Evolutionary conservation across 1,140 invertebrate species (phyloP).

Genomic region (Drosophila tropicalis): DNA sequence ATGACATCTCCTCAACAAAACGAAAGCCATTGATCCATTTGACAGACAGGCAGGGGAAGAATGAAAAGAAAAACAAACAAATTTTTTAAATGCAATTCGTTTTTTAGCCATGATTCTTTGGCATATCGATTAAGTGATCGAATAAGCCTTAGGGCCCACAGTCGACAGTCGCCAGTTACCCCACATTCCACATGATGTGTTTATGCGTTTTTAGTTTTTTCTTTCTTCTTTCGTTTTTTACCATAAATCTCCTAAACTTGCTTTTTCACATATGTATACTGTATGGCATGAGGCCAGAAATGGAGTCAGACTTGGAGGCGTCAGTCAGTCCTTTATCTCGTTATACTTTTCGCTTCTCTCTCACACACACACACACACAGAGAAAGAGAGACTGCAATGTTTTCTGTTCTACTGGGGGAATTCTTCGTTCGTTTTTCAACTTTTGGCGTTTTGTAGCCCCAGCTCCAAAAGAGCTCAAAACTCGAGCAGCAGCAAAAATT

Average conservation of each 20-base stretch:
- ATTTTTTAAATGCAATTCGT: too few relatives aligned
- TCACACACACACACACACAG: too few relatives aligned
- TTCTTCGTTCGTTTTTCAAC: slow-evolving; percentile 40
- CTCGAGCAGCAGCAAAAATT: slow-evolving; percentile 63
- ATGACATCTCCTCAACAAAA: background rate
- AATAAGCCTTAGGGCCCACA: background rate
- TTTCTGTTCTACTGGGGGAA: slow-evolving; percentile 10
- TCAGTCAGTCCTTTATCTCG: slow-evolving; percentile 39
- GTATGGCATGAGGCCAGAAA: slow-evolving; percentile 51
- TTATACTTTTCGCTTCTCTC: slow-evolving; percentile 10
- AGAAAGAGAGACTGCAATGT: too few relatives aligned
- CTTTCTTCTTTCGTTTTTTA: slow-evolving; percentile 32
- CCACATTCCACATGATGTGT: slow-evolving; percentile 43
- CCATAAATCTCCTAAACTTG: slow-evolving; percentile 57
- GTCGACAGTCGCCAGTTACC: too few relatives aligned
- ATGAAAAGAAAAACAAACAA: background rate
- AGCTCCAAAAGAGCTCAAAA: slow-evolving; percentile 48
- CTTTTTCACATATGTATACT: background rate
- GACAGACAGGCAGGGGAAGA: background rate
- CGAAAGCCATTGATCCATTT: background rate
- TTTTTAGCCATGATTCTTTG: background rate
- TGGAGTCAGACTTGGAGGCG: slow-evolving; percentile 42
- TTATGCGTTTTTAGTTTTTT: slow-evolving; percentile 59
- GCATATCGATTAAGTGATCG: slow-evolving; percentile 9
- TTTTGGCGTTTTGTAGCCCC: slow-evolving; percentile 43